These are phyloP conservation scores for Oriolus oriolus DNA, from an alignment of 2,113 vertebrate genomes.

Conservation along the genomic window DNA sequence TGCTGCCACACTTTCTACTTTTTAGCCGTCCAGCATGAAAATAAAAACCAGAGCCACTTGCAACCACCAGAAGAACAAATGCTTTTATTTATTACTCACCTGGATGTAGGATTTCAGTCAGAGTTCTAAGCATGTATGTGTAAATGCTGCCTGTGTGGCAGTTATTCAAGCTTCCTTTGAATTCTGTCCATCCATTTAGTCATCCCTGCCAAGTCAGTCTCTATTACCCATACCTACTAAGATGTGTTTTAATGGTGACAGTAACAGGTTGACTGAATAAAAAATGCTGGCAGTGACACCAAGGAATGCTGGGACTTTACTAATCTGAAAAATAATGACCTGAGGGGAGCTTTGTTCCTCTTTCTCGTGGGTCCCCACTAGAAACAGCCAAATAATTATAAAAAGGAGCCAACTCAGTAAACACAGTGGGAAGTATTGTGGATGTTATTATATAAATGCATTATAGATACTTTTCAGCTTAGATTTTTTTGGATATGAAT, in stretches of 20 bases:
- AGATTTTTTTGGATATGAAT: neutral
- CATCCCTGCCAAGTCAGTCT: slow-evolving; percentile 7
- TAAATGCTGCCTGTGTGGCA: neutral
- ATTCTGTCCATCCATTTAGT: neutral
- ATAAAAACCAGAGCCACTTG: slow-evolving; percentile 28
- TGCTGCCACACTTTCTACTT: slow-evolving; percentile 2
- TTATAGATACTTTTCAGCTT: neutral
- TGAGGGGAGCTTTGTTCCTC: slow-evolving; percentile 11
- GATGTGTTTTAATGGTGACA: neutral
- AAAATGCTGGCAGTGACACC: slow-evolving; percentile 1
- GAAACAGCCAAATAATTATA: slow-evolving; percentile 30
- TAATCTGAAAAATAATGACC: slow-evolving; percentile 14
- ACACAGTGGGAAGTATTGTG: neutral
- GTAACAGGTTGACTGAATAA: slow-evolving; percentile 2
- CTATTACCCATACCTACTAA: neutral
- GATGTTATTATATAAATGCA: slow-evolving; percentile 1
- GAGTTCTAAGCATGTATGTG: neutral
- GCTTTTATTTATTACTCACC: slow-evolving; percentile 58
- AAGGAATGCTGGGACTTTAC: slow-evolving; percentile 11
- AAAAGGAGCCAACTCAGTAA: slow-evolving; percentile 5
- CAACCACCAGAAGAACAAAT: slow-evolving; percentile 40
- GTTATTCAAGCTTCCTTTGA: slow-evolving; percentile 31
- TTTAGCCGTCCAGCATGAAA: neutral
- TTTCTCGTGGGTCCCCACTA: neutral
- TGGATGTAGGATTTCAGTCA: slow-evolving; percentile 5